Base-by-base conservation (phyloP, 2,888 invertebrate species). In the Philaethria dido region DNA sequence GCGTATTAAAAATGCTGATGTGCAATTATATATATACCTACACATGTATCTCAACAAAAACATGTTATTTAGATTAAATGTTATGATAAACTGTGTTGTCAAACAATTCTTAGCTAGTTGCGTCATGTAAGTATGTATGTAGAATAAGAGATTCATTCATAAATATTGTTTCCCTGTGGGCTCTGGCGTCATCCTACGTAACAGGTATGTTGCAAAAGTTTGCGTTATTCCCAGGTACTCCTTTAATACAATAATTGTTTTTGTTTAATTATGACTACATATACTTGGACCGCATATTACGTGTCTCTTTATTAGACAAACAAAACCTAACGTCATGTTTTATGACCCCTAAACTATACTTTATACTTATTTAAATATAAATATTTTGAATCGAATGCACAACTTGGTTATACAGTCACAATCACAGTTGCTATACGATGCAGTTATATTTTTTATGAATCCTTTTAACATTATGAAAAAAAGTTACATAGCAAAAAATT, bases 61-160 rank as follows among this genome's bases (percentile, higher is more conserved):
- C 22, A 22, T 4, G 5, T 48, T 48, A 48, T 48, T 22, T 14
- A 22, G 3, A 45, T 18, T 13, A 39, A 39, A 39, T 39, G 13
- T 39, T 39, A 13, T 39, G 39, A 39, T 39, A 11, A 11, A 11
- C 50, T 9, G 55, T 39, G 39, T 55, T 55, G 39, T 57, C 9
- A 57, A 57, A 57, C 39, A 57, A 39, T 42, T 42, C 55, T 22
- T 22, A 57, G 39, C 1, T n/a, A 57, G 22, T 57, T 57, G 42
- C 57, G 57, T 42, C 57, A 57, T 57, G 39, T 42, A 29, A 1
- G 48, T 48, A 22, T 13, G 0, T 50, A 39, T n/a, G 22, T 22
- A 4, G 55, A 20, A 57, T 39, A 39, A 57, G 39, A 39, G 22
- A 39, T n/a, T 57, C 39, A 39, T 57, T 57, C 39, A 57, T 57